Percentiles rank a stretch among this genome's conserved stretches.
Conservation (phyloP, 2,888 invertebrate species). For the Ischnus inquisitorius region DNA sequence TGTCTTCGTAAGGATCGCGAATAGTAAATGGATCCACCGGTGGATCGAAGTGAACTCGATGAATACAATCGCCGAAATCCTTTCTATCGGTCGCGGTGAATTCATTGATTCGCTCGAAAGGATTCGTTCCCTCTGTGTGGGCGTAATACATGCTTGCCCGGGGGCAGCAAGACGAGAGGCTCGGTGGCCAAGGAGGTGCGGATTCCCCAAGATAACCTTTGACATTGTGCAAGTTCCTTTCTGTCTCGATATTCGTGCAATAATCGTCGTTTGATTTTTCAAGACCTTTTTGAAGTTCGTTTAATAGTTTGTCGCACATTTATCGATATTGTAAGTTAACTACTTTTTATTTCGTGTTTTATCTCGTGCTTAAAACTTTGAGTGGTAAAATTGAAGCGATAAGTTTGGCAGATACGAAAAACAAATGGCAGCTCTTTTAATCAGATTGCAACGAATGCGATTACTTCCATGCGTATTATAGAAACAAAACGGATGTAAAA, state of each 20-base stretch:
- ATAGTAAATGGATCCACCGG: slow-evolving; percentile 71
- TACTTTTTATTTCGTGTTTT: not conserved
- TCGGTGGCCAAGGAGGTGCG: slow-evolving; percentile 55
- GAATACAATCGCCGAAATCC: slow-evolving; percentile 11
- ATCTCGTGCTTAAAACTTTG: not conserved
- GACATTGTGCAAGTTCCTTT: slow-evolving; percentile 76
- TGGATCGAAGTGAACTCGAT: slow-evolving; percentile 69
- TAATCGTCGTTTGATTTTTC: slow-evolving; percentile 33
- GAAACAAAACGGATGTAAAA: slow-evolving; percentile 41
- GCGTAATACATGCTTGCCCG: slow-evolving; percentile 85
- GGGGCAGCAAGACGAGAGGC: slow-evolving; percentile 79
- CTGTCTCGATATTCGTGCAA: slow-evolving; percentile 63
- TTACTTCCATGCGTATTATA: slow-evolving; percentile 16
- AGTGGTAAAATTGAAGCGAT: not conserved
- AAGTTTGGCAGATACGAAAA: slow-evolving; percentile 13
- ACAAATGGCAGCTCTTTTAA: slow-evolving; percentile 4
- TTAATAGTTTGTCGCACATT: slow-evolving; percentile 44
- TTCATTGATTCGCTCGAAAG: slow-evolving; percentile 80
- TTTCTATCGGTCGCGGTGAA: slow-evolving; percentile 49
- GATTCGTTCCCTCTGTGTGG: slow-evolving; percentile 85
- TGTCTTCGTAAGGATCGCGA: slow-evolving; percentile 86
- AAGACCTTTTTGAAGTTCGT: slow-evolving; percentile 12
- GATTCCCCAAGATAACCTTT: slow-evolving; percentile 67
- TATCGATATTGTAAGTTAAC: not conserved
- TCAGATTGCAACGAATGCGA: slow-evolving; percentile 20